These are phyloP conservation scores for Phaethornis superciliosus DNA, from an alignment of 2,113 vertebrate species.

Conservation along the genomic window DNA sequence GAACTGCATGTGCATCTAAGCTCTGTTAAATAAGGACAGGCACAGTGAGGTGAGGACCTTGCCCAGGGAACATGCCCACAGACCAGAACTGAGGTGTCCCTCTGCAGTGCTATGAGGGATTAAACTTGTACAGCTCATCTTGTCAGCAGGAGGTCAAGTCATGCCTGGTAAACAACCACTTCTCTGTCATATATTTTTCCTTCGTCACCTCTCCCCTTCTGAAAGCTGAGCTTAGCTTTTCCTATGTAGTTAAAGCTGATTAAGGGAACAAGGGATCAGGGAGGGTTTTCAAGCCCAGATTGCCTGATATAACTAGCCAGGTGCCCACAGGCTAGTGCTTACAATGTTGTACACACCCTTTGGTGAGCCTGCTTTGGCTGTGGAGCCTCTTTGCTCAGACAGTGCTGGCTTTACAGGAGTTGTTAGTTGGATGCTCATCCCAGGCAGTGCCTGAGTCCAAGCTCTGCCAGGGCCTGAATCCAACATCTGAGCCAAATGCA, in stretches of 20 bases:
- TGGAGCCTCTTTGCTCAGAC: not conserved
- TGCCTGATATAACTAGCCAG: not conserved
- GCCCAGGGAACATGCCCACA: not conserved
- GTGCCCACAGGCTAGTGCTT: not conserved
- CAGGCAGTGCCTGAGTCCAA: no score
- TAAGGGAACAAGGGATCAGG: not conserved
- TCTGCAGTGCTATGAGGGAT: not conserved
- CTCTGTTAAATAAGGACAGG: not conserved
- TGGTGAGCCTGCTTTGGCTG: not conserved
- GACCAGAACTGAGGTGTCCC: not conserved
- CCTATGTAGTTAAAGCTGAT: not conserved
- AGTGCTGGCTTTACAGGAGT: not conserved
- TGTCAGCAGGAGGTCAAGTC: not conserved
- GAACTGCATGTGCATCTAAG: rapidly evolving
- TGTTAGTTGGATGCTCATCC: not conserved
- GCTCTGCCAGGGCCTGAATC: not conserved
- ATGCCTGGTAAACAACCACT: not conserved
- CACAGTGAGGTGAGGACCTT: not conserved
- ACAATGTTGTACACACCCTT: not conserved
- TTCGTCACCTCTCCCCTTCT: not conserved
- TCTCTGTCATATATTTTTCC: not conserved
- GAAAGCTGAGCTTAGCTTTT: not conserved
- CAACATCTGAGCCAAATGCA: not conserved
- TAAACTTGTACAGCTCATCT: not conserved
- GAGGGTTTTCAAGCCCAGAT: not conserved